These are phyloP conservation scores for Neosalanx taihuensis DNA, from an alignment of 2,797 vertebrate genomes.

Conservation along the genomic window DNA sequence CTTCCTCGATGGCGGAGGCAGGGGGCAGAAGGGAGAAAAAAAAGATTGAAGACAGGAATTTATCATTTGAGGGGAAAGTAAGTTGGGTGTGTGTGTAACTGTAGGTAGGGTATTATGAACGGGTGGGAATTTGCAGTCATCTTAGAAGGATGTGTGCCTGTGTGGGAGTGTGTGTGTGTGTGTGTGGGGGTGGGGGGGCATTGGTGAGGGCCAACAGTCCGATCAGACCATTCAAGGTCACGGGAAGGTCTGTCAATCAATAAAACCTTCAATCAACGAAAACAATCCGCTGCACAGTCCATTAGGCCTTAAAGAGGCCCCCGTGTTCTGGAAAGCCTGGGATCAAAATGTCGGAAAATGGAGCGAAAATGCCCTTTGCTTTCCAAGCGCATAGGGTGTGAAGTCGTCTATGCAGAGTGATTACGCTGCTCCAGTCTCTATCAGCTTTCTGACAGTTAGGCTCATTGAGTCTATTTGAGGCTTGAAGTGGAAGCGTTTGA, in stretches of 20 bases:
- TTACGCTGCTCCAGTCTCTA: conserved; percentile 15
- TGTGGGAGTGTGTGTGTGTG: conserved; percentile 11
- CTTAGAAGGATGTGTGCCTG: neutral
- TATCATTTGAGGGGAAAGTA: neutral
- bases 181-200: conserved; percentile 13
- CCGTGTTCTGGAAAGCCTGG: neutral
- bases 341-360: too few species aligned
- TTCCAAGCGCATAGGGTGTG: too few species aligned
- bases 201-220: neutral
- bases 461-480: conserved; percentile 41
- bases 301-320: conserved; percentile 4
- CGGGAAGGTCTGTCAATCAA: conserved; percentile 45
- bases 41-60: neutral
- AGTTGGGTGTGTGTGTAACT: too few species aligned
- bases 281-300: neutral
- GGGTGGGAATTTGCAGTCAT: neutral
- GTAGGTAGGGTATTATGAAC: too few species aligned
- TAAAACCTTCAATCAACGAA: conserved; percentile 24
- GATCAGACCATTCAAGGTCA: conserved; percentile 23
- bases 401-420: conserved; percentile 13
- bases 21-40: conserved; percentile 32
- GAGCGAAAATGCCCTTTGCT: too few species aligned
- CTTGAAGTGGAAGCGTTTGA: conserved; percentile 44
- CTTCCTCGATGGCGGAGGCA: conserved; percentile 55
- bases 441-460: conserved; percentile 19